phyloP scores from a whole-genome alignment of 2,797 vertebrate genomes.

The Tarsius wallacei region DNA sequence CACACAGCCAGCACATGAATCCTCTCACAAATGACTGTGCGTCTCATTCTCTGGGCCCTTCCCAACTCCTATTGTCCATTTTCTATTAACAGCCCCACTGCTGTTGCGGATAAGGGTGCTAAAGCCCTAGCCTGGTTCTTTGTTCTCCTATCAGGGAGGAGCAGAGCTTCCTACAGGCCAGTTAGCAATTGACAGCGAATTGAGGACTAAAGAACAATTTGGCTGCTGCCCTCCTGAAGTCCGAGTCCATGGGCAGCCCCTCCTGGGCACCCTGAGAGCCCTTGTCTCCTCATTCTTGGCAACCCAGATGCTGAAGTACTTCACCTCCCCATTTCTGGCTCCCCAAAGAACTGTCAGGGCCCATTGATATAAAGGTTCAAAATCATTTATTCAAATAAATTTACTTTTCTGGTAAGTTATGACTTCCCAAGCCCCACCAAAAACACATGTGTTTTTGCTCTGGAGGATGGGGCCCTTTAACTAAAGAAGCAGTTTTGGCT shows the following conservation, averaged over 20 bases:
- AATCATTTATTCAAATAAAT: conserved; percentile 74
- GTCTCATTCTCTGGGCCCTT: neutral
- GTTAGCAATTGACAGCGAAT: neutral
- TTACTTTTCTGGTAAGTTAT: conserved; percentile 71
- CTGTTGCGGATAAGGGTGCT: neutral
- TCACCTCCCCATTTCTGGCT: conserved; percentile 14
- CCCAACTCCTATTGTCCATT: neutral
- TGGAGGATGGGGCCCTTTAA: conserved; percentile 78
- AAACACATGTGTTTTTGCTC: conserved; percentile 62
- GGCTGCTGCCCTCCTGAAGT: neutral
- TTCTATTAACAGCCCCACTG: neutral
- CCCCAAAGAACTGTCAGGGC: conserved; percentile 31
- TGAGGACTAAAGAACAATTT: neutral
- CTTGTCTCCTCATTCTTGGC: conserved; percentile 59
- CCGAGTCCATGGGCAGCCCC: neutral
- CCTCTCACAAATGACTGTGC: neutral
- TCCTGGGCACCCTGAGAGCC: accelerated
- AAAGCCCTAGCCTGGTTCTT: neutral
- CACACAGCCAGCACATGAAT: neutral
- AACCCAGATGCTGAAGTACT: neutral
- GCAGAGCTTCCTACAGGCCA: neutral
- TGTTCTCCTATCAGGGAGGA: neutral
- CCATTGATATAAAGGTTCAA: conserved; percentile 53
- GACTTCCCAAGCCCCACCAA: neutral
- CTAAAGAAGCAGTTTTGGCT: conserved; percentile 75